These are phyloP conservation scores for Drosophila koepferae DNA, from an alignment of 2,888 invertebrate genomes.

Conservation along the genomic window DNA sequence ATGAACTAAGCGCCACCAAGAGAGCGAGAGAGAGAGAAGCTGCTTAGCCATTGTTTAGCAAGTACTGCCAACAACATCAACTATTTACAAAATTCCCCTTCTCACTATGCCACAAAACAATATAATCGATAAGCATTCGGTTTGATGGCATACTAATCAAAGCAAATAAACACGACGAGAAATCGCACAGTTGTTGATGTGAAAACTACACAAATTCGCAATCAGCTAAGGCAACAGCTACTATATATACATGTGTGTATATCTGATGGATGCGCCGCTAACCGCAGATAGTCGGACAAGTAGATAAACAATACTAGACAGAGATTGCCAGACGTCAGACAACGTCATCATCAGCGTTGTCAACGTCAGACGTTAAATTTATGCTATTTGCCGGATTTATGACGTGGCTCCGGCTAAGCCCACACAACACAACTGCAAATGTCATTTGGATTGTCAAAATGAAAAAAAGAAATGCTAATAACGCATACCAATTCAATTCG, in stretches of 20 bases:
- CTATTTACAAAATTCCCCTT: not conserved
- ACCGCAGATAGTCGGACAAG: constrained; percentile 28
- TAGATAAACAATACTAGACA: constrained; percentile 43
- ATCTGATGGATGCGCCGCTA: constrained; percentile 47
- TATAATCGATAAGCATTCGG: constrained; percentile 46
- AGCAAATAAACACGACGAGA: constrained; percentile 39
- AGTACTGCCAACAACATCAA: not conserved
- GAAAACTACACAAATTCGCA: constrained; percentile 47
- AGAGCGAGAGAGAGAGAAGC: not conserved
- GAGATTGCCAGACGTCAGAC: constrained; percentile 53
- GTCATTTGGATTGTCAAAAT: constrained; percentile 20
- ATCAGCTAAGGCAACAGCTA: constrained; percentile 1
- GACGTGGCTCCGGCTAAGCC: constrained; percentile 43
- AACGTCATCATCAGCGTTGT: constrained; percentile 55
- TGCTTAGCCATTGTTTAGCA: constrained; percentile 21
- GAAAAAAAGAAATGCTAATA: not conserved
- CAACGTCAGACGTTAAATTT: constrained; percentile 47
- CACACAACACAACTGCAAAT: constrained; percentile 10
- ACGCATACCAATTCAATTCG: constrained; percentile 13
- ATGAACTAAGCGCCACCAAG: constrained; percentile 21
- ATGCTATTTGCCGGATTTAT: constrained; percentile 44
- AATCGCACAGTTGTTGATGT: constrained; percentile 50
- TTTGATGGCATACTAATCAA: constrained; percentile 49
- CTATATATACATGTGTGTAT: not conserved
- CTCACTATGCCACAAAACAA: constrained; percentile 8